Evolutionary conservation across 2,113 vertebrate genomes (phyloP), one percentile per base, ranked within the genome.

Genomic region (Gallinago media): DNA sequence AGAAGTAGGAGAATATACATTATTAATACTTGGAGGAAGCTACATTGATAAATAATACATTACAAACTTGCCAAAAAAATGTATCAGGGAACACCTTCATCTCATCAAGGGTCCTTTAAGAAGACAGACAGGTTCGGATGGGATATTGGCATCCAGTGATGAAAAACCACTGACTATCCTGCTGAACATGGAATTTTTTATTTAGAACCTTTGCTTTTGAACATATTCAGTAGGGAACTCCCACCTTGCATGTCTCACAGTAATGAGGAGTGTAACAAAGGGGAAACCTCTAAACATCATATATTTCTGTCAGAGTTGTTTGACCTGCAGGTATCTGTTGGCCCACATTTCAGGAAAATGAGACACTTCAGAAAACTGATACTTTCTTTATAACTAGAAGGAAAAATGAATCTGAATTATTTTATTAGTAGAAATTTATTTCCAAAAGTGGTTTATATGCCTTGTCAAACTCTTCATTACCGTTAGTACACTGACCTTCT

Each of bases 41-140:
- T 93, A 55, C 15, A 25, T 15, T 83, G 75, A 71, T 96, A 84
- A 96, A 94, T 95, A 95, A 96, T 93, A 88, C 68, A 97, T 97
- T 81, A 94, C 12, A 96, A 77, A 16, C 65, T 78, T 91, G 42
- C 26, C 9, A 84, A 82, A 34, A 84, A 91, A 46, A 20, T 2
- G 4, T 32, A 50, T 70, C 58, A n/a, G 0, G 0, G 61, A 94
- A 75, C 58, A 87, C 86, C 80, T 95, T 95, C 66, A 81, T 95
- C 89, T 91, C 70, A 36, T 38, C 2, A 2, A 87, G 75, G 74
- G 59, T 89, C 78, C 55, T 92, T 92, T 82, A 92, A 89, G 88
- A 38, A 93, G 38, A 36, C 20, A 72, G 58, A 7, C 20, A 66
- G 46, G 27, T 80, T 87, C 1, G 3, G 34, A 38, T 36, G 17